Evolutionary conservation across 92 coral and sea anemone genomes (phyloP).

Genomic region (Porites rus): DNA sequence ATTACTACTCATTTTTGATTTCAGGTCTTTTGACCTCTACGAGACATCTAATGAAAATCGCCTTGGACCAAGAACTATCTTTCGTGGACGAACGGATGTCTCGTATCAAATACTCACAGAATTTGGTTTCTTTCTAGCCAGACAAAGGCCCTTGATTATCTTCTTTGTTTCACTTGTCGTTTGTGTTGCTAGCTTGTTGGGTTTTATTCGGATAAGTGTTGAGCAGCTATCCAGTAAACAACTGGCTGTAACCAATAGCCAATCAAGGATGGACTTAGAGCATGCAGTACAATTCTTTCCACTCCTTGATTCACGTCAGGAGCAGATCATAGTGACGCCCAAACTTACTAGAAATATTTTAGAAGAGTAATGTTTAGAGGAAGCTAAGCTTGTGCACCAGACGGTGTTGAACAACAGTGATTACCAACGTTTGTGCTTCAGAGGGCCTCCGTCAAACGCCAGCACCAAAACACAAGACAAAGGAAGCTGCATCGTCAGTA

Average conservation of each 20-base stretch:
- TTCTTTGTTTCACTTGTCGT: conserved; percentile 18
- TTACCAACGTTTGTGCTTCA: conserved; percentile 39
- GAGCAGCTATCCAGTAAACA: conserved; percentile 4
- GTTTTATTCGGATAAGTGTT: conserved; percentile 33
- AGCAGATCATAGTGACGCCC: conserved; percentile 50
- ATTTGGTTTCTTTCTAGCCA: conserved; percentile 25
- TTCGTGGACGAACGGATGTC: background rate
- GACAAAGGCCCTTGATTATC: conserved; percentile 4
- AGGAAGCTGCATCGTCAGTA: conserved; percentile 16
- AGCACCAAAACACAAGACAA: background rate
- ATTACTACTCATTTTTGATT: background rate
- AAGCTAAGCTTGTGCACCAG: conserved; percentile 49
- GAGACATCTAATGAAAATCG: background rate
- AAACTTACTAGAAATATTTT: conserved; percentile 45
- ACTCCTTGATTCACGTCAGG: conserved; percentile 44
- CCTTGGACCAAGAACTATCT: background rate
- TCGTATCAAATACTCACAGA: conserved; percentile 12
- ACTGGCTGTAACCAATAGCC: conserved; percentile 22
- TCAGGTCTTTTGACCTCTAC: background rate
- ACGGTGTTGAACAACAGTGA: conserved; percentile 40
- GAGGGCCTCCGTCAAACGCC: background rate
- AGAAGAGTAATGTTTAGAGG: conserved; percentile 49
- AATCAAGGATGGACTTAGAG: conserved; percentile 32
- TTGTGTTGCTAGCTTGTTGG: conserved; percentile 32
- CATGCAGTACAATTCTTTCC: conserved; percentile 46